Percentiles rank a stretch among this genome's conserved stretches.
These are phyloP conservation scores for Listronotus oregonensis DNA, from an alignment of 1,140 invertebrate species.

Conservation along the genomic window DNA sequence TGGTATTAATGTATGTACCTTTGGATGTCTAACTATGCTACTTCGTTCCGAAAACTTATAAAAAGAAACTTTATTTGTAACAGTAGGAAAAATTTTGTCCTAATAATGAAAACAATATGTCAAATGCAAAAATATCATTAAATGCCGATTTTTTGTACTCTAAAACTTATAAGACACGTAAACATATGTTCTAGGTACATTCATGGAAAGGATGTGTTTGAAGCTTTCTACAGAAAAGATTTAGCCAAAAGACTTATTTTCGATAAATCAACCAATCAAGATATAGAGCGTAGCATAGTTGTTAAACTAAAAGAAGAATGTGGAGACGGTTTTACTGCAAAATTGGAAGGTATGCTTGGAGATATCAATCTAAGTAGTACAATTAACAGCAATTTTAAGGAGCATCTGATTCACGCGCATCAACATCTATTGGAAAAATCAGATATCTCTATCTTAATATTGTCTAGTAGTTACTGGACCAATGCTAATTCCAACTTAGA, in stretches of 20 bases:
- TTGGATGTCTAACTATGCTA: too few relatives aligned
- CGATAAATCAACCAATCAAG: slow-evolving; percentile 97
- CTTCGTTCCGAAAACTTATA: too few relatives aligned
- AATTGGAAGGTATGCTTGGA: slow-evolving; percentile 98
- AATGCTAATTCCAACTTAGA: slow-evolving; percentile 86
- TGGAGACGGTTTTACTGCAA: slow-evolving; percentile 94
- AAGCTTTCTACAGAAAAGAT: slow-evolving; percentile 99
- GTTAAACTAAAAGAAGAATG: slow-evolving; percentile 98
- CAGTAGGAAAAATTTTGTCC: too few relatives aligned
- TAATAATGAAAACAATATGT: too few relatives aligned
- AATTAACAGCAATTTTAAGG: slow-evolving; percentile 91
- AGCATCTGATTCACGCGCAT: slow-evolving; percentile 59
- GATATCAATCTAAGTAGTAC: slow-evolving; percentile 98
- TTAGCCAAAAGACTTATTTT: slow-evolving; percentile 93
- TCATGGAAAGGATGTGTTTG: slow-evolving; percentile 98
- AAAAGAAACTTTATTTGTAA: too few relatives aligned
- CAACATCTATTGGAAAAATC: slow-evolving; percentile 63
- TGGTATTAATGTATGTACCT: too few relatives aligned
- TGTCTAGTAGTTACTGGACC: slow-evolving; percentile 99
- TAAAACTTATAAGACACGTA: too few relatives aligned
- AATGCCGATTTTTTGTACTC: too few relatives aligned
- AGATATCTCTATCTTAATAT: slow-evolving; percentile 90
- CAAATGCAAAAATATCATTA: too few relatives aligned
- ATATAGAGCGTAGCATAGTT: slow-evolving; percentile 97
- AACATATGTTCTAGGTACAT: slow-evolving; percentile 78